A percentile compares a stretch with the other conserved stretches of the same genome.
These are phyloP conservation scores for Dynastes grantii DNA, from an alignment of 2,888 invertebrate species.

Conservation along the genomic window DNA sequence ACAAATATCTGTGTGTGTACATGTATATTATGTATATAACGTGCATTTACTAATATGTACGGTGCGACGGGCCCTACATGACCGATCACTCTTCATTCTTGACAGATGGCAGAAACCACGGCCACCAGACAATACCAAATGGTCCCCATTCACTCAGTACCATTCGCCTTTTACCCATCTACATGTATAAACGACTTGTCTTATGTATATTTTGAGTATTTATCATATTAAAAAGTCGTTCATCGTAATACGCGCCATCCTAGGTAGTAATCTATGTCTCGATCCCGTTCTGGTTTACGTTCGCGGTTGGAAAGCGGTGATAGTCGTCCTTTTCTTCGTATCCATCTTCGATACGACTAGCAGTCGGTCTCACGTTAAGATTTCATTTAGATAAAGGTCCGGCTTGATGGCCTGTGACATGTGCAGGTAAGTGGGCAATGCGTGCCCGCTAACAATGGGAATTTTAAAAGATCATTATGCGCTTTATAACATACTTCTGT, in stretches of 20 bases:
- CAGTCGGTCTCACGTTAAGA: constrained; percentile 64
- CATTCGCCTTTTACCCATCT: constrained; percentile 34
- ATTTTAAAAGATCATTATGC: constrained; percentile 62
- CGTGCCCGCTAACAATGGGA: constrained; percentile 66
- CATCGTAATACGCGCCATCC: constrained; percentile 42
- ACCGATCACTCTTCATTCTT: constrained; percentile 69
- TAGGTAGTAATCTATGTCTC: constrained; percentile 39
- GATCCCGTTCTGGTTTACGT: constrained; percentile 24
- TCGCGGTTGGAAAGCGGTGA: constrained; percentile 49
- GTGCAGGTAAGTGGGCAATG: constrained; percentile 65
- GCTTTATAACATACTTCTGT: too few species aligned
- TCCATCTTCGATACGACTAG: constrained; percentile 44
- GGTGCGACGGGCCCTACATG: constrained; percentile 67
- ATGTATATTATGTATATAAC: not conserved
- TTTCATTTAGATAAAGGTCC: constrained; percentile 67
- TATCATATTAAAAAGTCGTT: constrained; percentile 66
- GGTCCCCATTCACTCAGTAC: constrained; percentile 63
- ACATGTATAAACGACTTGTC: constrained; percentile 60
- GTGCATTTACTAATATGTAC: constrained; percentile 52
- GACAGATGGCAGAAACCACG: constrained; percentile 69
- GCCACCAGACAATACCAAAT: constrained; percentile 66
- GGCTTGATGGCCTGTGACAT: constrained; percentile 65
- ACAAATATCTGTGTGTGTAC: not conserved
- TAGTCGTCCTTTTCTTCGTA: constrained; percentile 22
- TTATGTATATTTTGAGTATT: constrained; percentile 66